Percentiles rank a stretch among this genome's conserved stretches.
These are phyloP conservation scores for Neodon shergylaensis DNA, from an alignment of 2,113 vertebrate species.

Conservation along the genomic window DNA sequence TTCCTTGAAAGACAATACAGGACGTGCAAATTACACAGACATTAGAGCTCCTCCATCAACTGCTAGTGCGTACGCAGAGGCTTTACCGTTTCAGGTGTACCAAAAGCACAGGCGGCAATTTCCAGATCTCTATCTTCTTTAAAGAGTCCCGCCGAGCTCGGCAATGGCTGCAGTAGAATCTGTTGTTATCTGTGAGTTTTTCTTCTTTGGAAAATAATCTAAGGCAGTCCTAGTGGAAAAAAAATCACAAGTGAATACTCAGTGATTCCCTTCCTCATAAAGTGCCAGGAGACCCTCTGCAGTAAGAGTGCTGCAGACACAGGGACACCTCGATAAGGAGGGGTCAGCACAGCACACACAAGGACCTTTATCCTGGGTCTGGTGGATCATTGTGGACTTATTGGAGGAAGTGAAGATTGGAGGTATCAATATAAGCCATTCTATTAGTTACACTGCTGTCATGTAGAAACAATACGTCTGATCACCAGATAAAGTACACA, in stretches of 20 bases:
- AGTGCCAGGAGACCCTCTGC: not conserved
- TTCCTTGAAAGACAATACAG: not conserved
- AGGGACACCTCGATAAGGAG: not conserved
- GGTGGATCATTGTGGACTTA: not conserved
- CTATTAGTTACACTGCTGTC: not conserved
- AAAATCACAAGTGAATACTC: not conserved
- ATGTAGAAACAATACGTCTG: not conserved
- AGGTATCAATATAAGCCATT: not conserved
- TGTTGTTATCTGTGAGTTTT: conserved; percentile 96
- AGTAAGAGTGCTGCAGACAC: not conserved
- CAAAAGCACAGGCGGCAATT: conserved; percentile 95
- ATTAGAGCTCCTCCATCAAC: not conserved
- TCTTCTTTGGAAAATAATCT: conserved; percentile 98
- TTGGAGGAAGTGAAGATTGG: not conserved
- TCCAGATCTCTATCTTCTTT: conserved; percentile 99
- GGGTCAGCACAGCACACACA: not conserved
- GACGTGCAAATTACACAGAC: not conserved
- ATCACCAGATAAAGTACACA: not conserved
- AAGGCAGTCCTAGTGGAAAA: conserved; percentile 93
- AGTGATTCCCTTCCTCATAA: conserved; percentile 1
- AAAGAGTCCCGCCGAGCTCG: conserved; percentile 95
- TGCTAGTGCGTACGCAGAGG: not conserved
- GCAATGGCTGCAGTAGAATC: conserved; percentile 97
- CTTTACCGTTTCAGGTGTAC: conserved; percentile 96
- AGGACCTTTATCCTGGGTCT: not conserved